phyloP scores from a whole-genome alignment of 2,797 vertebrate species.

The Fistularia tabacaria region DNA sequence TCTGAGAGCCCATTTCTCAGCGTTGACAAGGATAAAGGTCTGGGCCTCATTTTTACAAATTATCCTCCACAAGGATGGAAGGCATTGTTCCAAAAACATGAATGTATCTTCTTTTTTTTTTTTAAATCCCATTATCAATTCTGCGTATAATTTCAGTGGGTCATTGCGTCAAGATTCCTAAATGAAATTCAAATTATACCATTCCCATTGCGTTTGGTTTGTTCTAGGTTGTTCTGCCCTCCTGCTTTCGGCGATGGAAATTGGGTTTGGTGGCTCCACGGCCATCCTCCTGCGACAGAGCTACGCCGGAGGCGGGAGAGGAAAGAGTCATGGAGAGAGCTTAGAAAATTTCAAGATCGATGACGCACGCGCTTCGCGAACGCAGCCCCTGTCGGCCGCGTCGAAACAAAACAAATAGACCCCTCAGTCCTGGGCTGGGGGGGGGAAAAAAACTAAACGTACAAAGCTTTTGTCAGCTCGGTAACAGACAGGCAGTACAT shows the following conservation, averaged over 20 bases:
- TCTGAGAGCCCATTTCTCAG: no score
- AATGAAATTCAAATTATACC: slow-evolving; percentile 15
- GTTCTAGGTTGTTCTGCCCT: slow-evolving; percentile 8
- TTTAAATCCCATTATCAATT: neutral
- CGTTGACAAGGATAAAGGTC: neutral
- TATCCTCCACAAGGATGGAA: slow-evolving; percentile 4
- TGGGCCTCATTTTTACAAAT: slow-evolving; percentile 5
- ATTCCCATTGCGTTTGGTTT: slow-evolving; percentile 5
- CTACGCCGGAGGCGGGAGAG: no score
- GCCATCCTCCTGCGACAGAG: no score
- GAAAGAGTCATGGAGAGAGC: no score
- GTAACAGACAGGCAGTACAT: no score
- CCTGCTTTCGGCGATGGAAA: slow-evolving; percentile 41
- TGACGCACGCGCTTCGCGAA: no score
- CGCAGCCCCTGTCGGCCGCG: no score
- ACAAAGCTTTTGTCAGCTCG: no score
- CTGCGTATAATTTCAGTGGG: neutral
- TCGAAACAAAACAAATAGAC: no score
- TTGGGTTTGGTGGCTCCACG: slow-evolving; percentile 12
- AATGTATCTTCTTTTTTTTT: slow-evolving; percentile 2
- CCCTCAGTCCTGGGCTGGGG: no score
- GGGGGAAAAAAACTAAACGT: no score
- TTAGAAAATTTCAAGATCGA: no score
- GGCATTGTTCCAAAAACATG: neutral
- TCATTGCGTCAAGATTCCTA: slow-evolving; percentile 22